Evolutionary conservation across 2,888 invertebrate species (phyloP).

Genomic region (Drosophila anomelani): DNA sequence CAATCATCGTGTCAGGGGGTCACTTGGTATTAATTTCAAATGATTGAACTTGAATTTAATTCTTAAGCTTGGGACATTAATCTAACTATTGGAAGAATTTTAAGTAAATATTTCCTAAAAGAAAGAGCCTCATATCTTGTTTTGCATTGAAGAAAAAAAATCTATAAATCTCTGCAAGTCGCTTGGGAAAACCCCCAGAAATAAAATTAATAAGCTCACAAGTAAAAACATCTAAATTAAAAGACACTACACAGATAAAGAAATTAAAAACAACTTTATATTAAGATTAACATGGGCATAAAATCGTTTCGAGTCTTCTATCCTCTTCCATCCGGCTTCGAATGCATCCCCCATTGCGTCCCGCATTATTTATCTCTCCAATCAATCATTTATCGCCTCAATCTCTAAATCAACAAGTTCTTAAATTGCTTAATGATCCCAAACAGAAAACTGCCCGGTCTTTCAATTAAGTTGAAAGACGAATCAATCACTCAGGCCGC

Average conservation of each 20-base stretch:
- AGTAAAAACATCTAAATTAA: slow-evolving; percentile 1
- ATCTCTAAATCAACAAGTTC: slow-evolving; percentile 40
- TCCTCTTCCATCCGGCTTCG: slow-evolving; percentile 23
- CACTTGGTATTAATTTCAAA: slow-evolving; percentile 10
- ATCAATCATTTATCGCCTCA: slow-evolving; percentile 38
- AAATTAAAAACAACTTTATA: slow-evolving; percentile 7
- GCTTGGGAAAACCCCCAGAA: slow-evolving; percentile 1
- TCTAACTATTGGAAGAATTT: background rate
- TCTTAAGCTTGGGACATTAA: too few species aligned
- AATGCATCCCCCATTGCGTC: slow-evolving; percentile 9
- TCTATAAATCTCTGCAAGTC: background rate
- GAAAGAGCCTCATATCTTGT: too few species aligned
- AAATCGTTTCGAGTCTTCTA: too few species aligned
- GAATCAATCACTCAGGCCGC: slow-evolving; percentile 30
- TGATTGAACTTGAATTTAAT: background rate
- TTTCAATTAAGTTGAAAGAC: slow-evolving; percentile 40
- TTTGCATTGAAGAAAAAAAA: too few species aligned
- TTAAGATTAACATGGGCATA: slow-evolving; percentile 6
- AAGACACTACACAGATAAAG: background rate
- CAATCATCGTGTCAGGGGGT: slow-evolving; percentile 35
- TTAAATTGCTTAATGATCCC: slow-evolving; percentile 42
- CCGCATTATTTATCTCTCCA: slow-evolving; percentile 25
- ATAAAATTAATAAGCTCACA: slow-evolving; percentile 3
- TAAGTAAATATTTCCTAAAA: background rate
- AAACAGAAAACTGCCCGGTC: slow-evolving; percentile 25